phyloP scores from a whole-genome alignment of 2,888 invertebrate species.

The Chrysolina americana region DNA sequence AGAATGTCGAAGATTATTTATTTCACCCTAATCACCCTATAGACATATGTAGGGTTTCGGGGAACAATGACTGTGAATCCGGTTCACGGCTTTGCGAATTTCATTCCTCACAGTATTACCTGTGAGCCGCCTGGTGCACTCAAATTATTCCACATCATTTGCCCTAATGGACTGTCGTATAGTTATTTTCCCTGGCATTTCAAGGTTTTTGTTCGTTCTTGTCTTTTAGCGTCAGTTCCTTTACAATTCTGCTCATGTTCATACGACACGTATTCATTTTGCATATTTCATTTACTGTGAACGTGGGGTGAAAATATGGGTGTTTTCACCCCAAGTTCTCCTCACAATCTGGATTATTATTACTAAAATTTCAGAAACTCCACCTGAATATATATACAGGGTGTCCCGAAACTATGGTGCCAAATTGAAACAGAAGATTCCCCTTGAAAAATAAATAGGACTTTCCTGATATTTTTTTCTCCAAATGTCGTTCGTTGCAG shows the following conservation, averaged over 20 bases:
- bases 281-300: not conserved
- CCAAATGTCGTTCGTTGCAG: too few species aligned
- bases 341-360: too few species aligned
- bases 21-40: not conserved
- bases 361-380: too few species aligned
- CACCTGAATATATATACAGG: too few species aligned
- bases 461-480: too few species aligned
- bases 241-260: not conserved
- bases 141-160: constrained; percentile 23
- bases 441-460: too few species aligned
- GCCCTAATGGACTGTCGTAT: constrained; percentile 3
- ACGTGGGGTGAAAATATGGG: not conserved
- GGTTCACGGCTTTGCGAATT: not conserved
- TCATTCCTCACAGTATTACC: not conserved
- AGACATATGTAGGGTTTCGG: not conserved
- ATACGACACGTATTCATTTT: not conserved
- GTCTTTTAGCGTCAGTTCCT: not conserved
- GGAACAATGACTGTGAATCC: not conserved
- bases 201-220: not conserved
- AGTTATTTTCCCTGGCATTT: not conserved
- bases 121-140: not conserved
- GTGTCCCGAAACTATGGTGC: too few species aligned
- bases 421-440: too few species aligned
- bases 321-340: too few species aligned
- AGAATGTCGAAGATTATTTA: too few species aligned